Conservation (phyloP, 2,797 vertebrate genomes). For the Amblyraja radiata region DNA sequence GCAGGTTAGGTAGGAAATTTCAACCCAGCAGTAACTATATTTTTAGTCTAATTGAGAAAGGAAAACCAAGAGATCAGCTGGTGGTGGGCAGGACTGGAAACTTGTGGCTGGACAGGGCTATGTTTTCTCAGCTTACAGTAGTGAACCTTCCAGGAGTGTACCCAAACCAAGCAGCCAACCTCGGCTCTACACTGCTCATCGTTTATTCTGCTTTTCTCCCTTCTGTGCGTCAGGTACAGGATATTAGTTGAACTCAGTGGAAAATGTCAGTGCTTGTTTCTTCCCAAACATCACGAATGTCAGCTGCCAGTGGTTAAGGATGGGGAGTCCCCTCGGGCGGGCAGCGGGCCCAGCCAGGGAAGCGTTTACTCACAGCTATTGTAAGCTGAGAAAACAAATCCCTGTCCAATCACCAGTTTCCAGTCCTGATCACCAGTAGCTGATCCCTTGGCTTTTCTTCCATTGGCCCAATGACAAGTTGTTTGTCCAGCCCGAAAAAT, state of each 20-base stretch:
- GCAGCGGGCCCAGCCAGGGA: neutral
- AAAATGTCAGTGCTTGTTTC: neutral
- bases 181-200: neutral
- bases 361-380: neutral
- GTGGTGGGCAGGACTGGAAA: neutral
- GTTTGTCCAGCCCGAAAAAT: neutral
- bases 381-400: neutral
- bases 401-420: neutral
- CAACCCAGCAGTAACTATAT: no score
- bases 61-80: neutral
- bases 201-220: no score
- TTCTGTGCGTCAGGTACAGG: neutral
- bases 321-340: neutral
- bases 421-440: neutral
- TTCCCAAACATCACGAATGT: neutral
- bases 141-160: neutral
- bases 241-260: neutral
- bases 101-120: neutral
- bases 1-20: no score
- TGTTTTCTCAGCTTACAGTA: constrained; percentile 1
- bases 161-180: neutral
- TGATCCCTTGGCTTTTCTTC: neutral
- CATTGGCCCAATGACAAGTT: neutral
- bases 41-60: neutral
- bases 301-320: neutral